Percentiles rank a stretch among this genome's conserved stretches.
Conservation (phyloP, 2,113 vertebrate species). For the Tyto alba region DNA sequence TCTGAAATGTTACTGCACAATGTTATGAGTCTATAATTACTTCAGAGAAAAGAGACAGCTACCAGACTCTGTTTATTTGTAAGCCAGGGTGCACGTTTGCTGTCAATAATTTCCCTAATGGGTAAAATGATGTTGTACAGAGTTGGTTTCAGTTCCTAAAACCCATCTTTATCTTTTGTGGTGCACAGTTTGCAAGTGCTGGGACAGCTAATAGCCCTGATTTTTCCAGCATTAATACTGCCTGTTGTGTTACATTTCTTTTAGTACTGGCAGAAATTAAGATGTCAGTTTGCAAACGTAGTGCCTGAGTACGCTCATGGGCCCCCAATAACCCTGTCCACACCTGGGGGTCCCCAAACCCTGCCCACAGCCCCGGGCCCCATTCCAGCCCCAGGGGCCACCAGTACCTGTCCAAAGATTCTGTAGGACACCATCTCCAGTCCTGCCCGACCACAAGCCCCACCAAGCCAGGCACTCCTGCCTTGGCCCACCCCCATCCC, state of each 20-base stretch:
- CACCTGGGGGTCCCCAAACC: fast-evolving
- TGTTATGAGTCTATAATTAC: background rate
- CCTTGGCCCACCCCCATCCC: background rate
- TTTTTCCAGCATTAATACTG: background rate
- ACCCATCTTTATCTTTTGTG: background rate
- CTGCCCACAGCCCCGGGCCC: no score
- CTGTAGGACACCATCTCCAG: fast-evolving
- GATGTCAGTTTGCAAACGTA: background rate
- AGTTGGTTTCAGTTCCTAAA: background rate
- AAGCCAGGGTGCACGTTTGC: background rate
- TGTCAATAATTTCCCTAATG: background rate
- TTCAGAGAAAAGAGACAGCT: background rate
- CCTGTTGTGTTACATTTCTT: background rate
- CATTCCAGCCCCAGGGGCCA: background rate
- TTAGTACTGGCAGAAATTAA: background rate
- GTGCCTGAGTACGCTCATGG: no score
- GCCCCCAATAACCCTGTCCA: background rate
- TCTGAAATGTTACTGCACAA: background rate
- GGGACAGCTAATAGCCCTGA: background rate
- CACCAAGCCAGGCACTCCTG: background rate
- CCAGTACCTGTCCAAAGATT: background rate
- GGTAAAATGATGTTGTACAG: background rate
- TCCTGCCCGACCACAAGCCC: fast-evolving
- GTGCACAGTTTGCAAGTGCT: background rate
- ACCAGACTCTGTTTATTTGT: background rate